phyloP scores from a whole-genome alignment of 2,888 invertebrate genomes.

The Branchellion lobata region DNA sequence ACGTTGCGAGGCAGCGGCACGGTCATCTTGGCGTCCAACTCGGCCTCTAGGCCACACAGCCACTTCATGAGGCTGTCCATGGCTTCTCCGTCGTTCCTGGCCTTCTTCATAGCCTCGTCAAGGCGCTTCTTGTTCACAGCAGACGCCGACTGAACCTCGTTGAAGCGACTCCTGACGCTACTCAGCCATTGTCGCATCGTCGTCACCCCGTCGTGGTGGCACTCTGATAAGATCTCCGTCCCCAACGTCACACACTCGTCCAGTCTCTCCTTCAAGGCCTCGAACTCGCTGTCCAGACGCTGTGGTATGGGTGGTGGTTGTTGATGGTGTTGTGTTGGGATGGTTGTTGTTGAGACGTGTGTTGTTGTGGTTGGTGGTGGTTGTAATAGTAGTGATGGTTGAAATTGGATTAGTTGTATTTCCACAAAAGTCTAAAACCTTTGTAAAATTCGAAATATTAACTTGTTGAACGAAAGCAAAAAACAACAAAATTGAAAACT shows the following conservation, averaged over 20 bases:
- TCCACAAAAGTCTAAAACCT: neutral
- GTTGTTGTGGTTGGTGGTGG: too few species aligned
- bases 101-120: conserved; percentile 75
- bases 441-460: too few species aligned
- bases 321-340: neutral
- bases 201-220: conserved; percentile 94
- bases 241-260: conserved; percentile 72
- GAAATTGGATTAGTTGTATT: neutral
- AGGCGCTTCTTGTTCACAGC: conserved; percentile 69
- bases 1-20: conserved; percentile 88
- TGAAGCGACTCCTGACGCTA: conserved; percentile 74
- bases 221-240: conserved; percentile 81
- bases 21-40: conserved; percentile 76
- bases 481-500: too few species aligned
- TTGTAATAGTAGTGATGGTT: too few species aligned
- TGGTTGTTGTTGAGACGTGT: too few species aligned
- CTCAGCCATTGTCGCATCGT: conserved; percentile 99
- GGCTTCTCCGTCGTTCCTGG: conserved; percentile 80
- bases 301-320: neutral
- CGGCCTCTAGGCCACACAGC: conserved; percentile 84
- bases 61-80: conserved; percentile 91
- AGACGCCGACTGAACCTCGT: conserved; percentile 81
- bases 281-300: conserved; percentile 71
- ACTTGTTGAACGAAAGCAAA: too few species aligned
- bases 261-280: conserved; percentile 75